Percentiles rank a stretch among this genome's conserved stretches.
phyloP scores from a whole-genome alignment of 2,113 vertebrate genomes.

The Pogonocichla stellata region DNA sequence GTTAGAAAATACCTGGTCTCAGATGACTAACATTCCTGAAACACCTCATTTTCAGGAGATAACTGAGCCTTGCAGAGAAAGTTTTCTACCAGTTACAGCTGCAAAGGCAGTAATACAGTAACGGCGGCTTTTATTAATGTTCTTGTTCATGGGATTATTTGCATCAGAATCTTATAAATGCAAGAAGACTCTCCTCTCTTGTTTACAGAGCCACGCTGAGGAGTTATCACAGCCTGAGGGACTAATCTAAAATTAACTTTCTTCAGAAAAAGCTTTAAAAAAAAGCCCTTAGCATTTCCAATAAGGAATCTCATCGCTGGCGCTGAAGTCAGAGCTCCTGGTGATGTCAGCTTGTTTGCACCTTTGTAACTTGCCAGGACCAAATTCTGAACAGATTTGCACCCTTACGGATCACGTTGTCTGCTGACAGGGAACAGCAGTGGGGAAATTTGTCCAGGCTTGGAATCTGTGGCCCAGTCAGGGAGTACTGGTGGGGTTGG shows the following conservation, averaged over 20 bases:
- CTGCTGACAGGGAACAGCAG: background rate
- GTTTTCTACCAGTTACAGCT: slow-evolving; percentile 50
- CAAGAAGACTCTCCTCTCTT: slow-evolving; percentile 60
- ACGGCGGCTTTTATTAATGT: slow-evolving; percentile 13
- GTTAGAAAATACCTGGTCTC: slow-evolving; percentile 38
- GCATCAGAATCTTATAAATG: slow-evolving; percentile 43
- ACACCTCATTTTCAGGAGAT: slow-evolving; percentile 10
- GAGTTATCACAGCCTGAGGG: slow-evolving; percentile 69
- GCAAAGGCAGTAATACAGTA: slow-evolving; percentile 26
- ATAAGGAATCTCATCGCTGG: slow-evolving; percentile 48
- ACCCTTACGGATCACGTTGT: background rate
- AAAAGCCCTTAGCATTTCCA: slow-evolving; percentile 51
- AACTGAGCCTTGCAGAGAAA: background rate
- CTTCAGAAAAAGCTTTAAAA: slow-evolving; percentile 57
- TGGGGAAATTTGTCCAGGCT: background rate
- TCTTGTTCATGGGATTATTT: slow-evolving; percentile 53
- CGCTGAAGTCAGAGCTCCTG: slow-evolving; percentile 24
- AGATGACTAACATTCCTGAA: slow-evolving; percentile 53
- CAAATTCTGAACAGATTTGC: slow-evolving; percentile 47
- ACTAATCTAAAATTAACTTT: slow-evolving; percentile 64
- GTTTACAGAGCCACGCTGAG: slow-evolving; percentile 66
- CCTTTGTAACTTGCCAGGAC: slow-evolving; percentile 50
- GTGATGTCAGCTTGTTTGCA: slow-evolving; percentile 64
- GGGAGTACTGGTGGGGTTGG: background rate
- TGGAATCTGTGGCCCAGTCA: background rate